Percentiles rank a stretch among this genome's conserved stretches.
phyloP scores from a whole-genome alignment of 2,888 invertebrate genomes.

The Drosophila mulleri region DNA sequence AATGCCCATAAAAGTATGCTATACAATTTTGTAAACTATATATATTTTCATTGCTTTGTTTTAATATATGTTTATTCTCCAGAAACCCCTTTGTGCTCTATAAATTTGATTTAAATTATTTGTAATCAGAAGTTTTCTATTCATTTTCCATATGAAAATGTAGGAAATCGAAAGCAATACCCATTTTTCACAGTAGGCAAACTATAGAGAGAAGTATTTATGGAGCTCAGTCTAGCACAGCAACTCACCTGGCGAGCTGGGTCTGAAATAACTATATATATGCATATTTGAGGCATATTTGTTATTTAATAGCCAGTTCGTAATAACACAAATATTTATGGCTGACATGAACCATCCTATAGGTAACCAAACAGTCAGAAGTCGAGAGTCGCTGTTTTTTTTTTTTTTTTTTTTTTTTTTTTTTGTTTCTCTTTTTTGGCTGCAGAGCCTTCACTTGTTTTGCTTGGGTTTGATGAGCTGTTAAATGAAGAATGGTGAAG shows the following conservation, averaged over 20 bases:
- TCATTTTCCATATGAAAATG: too few species aligned
- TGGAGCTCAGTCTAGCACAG: too few species aligned
- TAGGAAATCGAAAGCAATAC: not conserved
- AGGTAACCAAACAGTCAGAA: constrained; percentile 1
- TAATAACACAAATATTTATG: not conserved
- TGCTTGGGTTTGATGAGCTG: constrained; percentile 61
- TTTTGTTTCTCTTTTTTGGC: too few species aligned
- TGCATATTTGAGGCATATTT: not conserved
- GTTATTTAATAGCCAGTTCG: not conserved
- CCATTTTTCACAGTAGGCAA: not conserved
- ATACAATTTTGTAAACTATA: not conserved
- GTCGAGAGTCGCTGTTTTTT: not conserved
- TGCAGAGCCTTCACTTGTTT: constrained; percentile 4
- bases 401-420: too few species aligned
- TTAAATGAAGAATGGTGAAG: constrained; percentile 53
- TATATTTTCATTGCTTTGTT: too few species aligned
- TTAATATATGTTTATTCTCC: too few species aligned
- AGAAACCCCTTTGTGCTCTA: too few species aligned
- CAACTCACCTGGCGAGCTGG: too few species aligned
- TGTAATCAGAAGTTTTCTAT: not conserved
- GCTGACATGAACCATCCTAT: not conserved
- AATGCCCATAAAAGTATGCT: constrained; percentile 2
- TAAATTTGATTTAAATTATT: too few species aligned
- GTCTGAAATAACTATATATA: too few species aligned
- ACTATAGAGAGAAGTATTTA: not conserved